Conservation (phyloP, 2,797 vertebrate genomes). For the Spondyliosoma cantharus region DNA sequence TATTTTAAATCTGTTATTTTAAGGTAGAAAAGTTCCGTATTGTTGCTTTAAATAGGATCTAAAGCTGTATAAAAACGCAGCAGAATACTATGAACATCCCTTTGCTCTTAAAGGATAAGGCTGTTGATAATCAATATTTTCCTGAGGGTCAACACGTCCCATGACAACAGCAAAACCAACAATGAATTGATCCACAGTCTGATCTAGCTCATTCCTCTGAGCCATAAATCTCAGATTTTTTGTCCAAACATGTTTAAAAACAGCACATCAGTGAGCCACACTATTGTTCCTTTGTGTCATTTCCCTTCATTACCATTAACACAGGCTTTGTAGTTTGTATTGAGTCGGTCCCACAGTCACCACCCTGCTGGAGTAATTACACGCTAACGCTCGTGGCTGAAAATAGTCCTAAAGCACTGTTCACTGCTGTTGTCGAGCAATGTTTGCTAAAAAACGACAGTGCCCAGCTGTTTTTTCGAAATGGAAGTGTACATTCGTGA, state of each 20-base stretch:
- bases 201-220: neutral
- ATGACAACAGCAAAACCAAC: neutral
- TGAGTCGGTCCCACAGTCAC: constrained; percentile 16
- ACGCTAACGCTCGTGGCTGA: constrained; percentile 7
- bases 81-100: neutral
- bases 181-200: constrained; percentile 16
- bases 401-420: constrained; percentile 16
- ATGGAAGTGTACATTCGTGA: neutral
- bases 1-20: too few species aligned
- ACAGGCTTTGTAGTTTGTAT: constrained; percentile 38
- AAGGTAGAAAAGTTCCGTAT: too few species aligned
- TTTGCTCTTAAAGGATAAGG: neutral
- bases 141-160: constrained; percentile 6
- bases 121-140: neutral
- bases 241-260: constrained; percentile 28
- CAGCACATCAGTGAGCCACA: constrained; percentile 9
- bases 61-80: neutral
- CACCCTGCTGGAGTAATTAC: constrained; percentile 37
- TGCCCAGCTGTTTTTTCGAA: constrained; percentile 13
- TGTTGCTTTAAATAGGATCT: neutral
- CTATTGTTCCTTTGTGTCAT: constrained; percentile 20
- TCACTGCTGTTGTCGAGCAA: constrained; percentile 19
- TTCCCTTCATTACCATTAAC: constrained; percentile 31
- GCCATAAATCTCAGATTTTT: constrained; percentile 1
- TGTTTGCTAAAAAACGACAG: constrained; percentile 22